Percentiles rank a stretch among this genome's conserved stretches.
Evolutionary conservation across 1,140 invertebrate species (phyloP).

Genomic region (Belonocnema kinseyi): DNA sequence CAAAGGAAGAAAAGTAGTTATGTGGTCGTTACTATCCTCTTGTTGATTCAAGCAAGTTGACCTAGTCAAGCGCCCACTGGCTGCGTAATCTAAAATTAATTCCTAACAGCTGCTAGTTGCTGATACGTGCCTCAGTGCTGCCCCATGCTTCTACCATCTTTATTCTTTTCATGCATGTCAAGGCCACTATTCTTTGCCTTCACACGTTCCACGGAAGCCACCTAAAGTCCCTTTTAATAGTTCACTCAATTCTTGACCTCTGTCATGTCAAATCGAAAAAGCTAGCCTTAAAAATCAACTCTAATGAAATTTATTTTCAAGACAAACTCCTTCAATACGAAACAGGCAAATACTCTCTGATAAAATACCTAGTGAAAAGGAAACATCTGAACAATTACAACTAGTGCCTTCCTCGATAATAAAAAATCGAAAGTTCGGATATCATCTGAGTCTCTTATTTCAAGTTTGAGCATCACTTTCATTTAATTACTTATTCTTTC

Average conservation of each 20-base stretch:
- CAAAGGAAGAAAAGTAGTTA: conserved; percentile 32
- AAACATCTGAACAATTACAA: too few relatives aligned
- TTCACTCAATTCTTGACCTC: conserved; percentile 12
- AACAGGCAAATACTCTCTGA: too few relatives aligned
- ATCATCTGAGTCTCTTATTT: neutral
- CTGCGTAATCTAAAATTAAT: conserved; percentile 75
- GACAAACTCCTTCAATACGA: too few relatives aligned
- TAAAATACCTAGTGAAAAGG: too few relatives aligned
- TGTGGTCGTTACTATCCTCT: conserved; percentile 46
- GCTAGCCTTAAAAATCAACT: too few relatives aligned
- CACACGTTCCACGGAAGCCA: conserved; percentile 45
- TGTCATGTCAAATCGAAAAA: neutral
- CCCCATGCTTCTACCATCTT: conserved; percentile 54
- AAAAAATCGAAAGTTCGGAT: too few relatives aligned
- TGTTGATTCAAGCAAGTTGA: conserved; percentile 61
- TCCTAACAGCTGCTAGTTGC: conserved; percentile 68
- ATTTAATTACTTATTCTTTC: neutral
- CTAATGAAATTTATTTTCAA: too few relatives aligned
- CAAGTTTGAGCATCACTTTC: neutral
- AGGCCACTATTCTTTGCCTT: conserved; percentile 60
- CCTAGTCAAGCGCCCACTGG: conserved; percentile 65
- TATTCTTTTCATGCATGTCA: conserved; percentile 68
- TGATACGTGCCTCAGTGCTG: conserved; percentile 48
- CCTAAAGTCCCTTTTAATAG: conserved; percentile 45
- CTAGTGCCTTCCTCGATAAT: too few relatives aligned